These are phyloP conservation scores for Hycleus phaleratus DNA, from an alignment of 1,140 invertebrate genomes.

Conservation along the genomic window DNA sequence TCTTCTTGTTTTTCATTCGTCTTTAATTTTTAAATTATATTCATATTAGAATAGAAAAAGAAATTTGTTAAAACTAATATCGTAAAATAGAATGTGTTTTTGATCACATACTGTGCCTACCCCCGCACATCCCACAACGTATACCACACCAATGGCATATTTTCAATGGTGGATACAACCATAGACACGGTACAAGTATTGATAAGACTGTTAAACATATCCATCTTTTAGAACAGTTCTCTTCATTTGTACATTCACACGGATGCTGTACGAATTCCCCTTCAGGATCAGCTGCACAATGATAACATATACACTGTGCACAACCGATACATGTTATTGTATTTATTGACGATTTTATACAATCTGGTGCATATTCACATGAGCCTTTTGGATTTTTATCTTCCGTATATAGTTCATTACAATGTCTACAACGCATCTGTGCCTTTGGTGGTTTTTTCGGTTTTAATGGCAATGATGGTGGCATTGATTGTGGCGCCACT, in stretches of 20 bases:
- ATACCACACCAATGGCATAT: slow-evolving; percentile 77
- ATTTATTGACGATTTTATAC: slow-evolving; percentile 70
- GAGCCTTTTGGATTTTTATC: slow-evolving; percentile 74
- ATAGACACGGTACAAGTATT: slow-evolving; percentile 84
- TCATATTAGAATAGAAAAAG: not conserved
- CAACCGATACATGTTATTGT: slow-evolving; percentile 75
- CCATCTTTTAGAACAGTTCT: slow-evolving; percentile 62
- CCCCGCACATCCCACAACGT: slow-evolving; percentile 72
- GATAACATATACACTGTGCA: slow-evolving; percentile 78
- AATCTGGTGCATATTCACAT: slow-evolving; percentile 85
- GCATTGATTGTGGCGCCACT: slow-evolving; percentile 24
- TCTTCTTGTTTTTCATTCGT: no score
- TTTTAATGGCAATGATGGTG: slow-evolving; percentile 45
- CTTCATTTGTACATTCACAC: slow-evolving; percentile 60
- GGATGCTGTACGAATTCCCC: slow-evolving; percentile 72
- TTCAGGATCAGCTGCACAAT: slow-evolving; percentile 83
- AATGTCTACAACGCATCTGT: slow-evolving; percentile 20
- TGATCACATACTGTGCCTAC: slow-evolving; percentile 53
- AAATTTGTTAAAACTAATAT: slow-evolving; percentile 23
- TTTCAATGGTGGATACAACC: slow-evolving; percentile 82
- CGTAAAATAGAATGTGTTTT: slow-evolving; percentile 25
- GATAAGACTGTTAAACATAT: slow-evolving; percentile 76
- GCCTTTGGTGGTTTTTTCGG: slow-evolving; percentile 43
- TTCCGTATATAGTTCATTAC: slow-evolving; percentile 60
- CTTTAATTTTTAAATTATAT: not conserved